A percentile compares a stretch with the other conserved stretches of the same genome.
Evolutionary conservation across 2,888 invertebrate species (phyloP).

Genomic region (Allophyes oxyacanthae): DNA sequence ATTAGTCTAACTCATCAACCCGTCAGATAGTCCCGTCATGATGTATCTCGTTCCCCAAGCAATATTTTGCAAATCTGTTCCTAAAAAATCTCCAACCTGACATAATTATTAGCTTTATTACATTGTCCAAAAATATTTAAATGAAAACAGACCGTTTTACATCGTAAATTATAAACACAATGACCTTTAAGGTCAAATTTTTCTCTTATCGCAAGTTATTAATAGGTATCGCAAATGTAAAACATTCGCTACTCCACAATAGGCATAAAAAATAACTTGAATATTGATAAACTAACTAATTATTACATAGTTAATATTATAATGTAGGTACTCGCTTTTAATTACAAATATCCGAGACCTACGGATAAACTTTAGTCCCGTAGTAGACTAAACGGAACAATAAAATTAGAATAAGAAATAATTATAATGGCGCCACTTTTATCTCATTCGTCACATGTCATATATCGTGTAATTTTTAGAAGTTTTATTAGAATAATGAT

Average conservation of each 20-base stretch:
- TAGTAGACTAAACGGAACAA: constrained; percentile 9
- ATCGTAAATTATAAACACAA: constrained; percentile 44
- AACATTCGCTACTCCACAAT: constrained; percentile 22
- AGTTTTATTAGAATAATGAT: constrained; percentile 49
- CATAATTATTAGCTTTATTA: constrained; percentile 17
- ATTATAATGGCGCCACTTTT: constrained; percentile 47
- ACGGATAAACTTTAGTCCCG: constrained; percentile 42
- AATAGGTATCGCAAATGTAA: constrained; percentile 22
- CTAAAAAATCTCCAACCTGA: neutral
- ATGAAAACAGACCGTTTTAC: constrained; percentile 41
- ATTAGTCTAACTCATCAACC: no score
- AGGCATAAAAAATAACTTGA: constrained; percentile 30
- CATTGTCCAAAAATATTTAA: constrained; percentile 16
- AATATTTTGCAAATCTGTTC: no score
- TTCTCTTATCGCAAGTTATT: constrained; percentile 50
- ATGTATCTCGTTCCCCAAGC: no score
- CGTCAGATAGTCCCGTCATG: no score
- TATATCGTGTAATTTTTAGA: constrained; percentile 44
- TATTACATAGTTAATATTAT: constrained; percentile 36
- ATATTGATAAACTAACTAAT: constrained; percentile 49
- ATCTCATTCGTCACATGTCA: constrained; percentile 41
- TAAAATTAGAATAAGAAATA: constrained; percentile 23
- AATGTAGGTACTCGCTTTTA: constrained; percentile 25
- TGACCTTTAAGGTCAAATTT: constrained; percentile 48
- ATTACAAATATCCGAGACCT: constrained; percentile 24